These are phyloP conservation scores for Montipora capitata DNA, from an alignment of 92 coral and sea anemone genomes.

Conservation along the genomic window DNA sequence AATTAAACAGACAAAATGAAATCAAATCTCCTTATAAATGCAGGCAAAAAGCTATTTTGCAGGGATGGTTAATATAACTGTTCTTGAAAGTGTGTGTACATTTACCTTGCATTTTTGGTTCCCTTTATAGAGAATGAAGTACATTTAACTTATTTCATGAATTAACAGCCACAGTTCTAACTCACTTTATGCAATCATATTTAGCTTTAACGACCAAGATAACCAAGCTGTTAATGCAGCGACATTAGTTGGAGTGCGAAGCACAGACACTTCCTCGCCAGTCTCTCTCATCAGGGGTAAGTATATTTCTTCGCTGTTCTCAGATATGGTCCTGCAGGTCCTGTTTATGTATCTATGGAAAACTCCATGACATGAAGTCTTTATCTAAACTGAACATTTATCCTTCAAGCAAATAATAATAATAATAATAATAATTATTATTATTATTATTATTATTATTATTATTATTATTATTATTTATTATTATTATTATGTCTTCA, in stretches of 20 bases:
- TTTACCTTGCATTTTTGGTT: constrained; percentile 1
- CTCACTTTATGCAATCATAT: constrained; percentile 34
- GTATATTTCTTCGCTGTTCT: constrained; percentile 41
- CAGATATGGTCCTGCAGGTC: constrained; percentile 31
- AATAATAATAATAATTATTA: no score
- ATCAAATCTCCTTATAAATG: no score
- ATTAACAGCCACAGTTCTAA: constrained; percentile 33
- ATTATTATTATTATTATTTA: not conserved
- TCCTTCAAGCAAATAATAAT: not conserved
- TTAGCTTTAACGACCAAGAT: constrained; percentile 53
- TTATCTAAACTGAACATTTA: constrained; percentile 9
- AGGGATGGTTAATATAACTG: constrained; percentile 30
- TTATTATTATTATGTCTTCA: not conserved
- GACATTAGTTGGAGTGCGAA: constrained; percentile 58
- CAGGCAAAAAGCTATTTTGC: not conserved
- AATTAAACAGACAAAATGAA: no score
- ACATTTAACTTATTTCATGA: not conserved
- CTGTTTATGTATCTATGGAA: constrained; percentile 30
- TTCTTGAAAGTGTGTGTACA: constrained; percentile 24
- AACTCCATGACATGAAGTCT: not conserved
- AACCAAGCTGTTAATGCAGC: constrained; percentile 56
- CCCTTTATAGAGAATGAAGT: not conserved
- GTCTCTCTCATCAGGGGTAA: constrained; percentile 61
- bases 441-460: no score
- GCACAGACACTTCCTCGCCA: constrained; percentile 64